These are phyloP conservation scores for Coregonus suidteri DNA, from an alignment of 2,797 vertebrate genomes.

Conservation along the genomic window DNA sequence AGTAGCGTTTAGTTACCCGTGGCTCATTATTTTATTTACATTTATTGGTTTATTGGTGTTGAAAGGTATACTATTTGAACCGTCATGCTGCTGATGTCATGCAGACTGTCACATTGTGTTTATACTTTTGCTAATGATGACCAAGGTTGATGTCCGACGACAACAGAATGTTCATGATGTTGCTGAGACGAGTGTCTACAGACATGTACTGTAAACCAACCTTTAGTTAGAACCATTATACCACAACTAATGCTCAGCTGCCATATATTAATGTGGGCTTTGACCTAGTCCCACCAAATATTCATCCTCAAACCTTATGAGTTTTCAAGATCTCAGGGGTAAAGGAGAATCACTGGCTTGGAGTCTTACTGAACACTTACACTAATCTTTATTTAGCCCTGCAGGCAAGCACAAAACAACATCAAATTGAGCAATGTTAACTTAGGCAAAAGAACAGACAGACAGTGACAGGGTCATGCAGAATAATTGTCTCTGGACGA, in stretches of 20 bases:
- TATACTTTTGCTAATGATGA: too few relatives aligned
- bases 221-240: neutral
- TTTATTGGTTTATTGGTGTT: too few relatives aligned
- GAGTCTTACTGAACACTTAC: constrained; percentile 12
- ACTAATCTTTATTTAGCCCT: constrained; percentile 31
- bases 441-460: constrained; percentile 36
- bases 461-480: constrained; percentile 46
- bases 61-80: too few relatives aligned
- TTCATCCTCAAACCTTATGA: neutral
- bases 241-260: constrained; percentile 19
- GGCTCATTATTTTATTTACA: too few relatives aligned
- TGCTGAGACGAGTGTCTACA: too few relatives aligned
- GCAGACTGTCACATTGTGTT: too few relatives aligned
- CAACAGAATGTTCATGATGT: too few relatives aligned
- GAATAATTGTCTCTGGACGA: constrained; percentile 67
- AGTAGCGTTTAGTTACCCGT: too few relatives aligned
- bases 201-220: too few relatives aligned
- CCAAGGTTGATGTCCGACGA: too few relatives aligned
- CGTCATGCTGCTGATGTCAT: too few relatives aligned
- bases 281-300: neutral
- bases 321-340: neutral
- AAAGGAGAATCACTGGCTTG: neutral
- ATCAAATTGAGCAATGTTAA: constrained; percentile 37
- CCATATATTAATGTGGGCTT: neutral
- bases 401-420: constrained; percentile 33